phyloP scores from a whole-genome alignment of 2,888 invertebrate genomes.

The Folsomia manolachei region DNA sequence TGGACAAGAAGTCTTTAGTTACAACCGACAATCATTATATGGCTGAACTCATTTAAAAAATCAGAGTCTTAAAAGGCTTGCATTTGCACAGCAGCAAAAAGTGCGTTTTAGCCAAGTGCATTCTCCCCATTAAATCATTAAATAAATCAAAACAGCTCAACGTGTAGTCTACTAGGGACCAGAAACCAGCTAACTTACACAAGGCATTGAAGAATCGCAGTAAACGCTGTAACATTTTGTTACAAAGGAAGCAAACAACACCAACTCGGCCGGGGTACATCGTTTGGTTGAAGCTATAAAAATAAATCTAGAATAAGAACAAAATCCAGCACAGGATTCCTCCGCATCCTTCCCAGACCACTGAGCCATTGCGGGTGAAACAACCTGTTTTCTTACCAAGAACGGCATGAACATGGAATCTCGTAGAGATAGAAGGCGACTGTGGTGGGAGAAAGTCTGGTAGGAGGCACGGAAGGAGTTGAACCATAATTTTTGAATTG shows the following conservation, averaged over 20 bases:
- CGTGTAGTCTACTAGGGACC: neutral
- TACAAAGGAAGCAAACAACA: neutral
- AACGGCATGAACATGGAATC: neutral
- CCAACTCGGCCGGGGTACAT: neutral
- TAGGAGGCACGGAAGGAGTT: neutral
- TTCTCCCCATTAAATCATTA: neutral
- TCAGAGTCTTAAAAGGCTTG: no score
- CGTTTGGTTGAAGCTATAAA: neutral
- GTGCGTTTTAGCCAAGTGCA: neutral
- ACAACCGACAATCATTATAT: no score
- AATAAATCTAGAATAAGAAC: neutral
- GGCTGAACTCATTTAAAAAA: no score
- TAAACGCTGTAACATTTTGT: neutral
- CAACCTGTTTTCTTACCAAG: neutral
- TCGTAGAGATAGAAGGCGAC: no score
- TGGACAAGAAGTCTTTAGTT: no score
- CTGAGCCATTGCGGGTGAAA: neutral
- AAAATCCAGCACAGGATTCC: no score
- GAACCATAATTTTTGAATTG: constrained; percentile 4
- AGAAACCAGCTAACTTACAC: no score
- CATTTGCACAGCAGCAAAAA: no score
- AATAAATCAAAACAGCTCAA: neutral
- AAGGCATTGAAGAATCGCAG: neutral
- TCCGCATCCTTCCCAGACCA: no score
- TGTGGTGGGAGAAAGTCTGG: no score